Conservation (phyloP, 2,888 invertebrate genomes). For the Rhingia campestris region DNA sequence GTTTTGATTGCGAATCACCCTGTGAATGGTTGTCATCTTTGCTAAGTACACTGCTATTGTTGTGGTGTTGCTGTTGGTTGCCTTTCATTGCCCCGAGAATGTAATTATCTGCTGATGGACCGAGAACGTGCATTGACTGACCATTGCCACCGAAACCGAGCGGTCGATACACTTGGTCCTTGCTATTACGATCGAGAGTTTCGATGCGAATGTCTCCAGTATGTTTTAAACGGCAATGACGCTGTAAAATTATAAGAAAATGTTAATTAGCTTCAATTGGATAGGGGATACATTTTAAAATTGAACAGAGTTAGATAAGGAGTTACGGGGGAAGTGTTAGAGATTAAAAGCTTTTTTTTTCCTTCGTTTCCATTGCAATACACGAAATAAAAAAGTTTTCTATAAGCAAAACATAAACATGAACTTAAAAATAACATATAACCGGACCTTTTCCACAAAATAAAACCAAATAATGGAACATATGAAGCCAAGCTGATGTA, state of each 20-base stretch:
- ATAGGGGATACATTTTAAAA: neutral
- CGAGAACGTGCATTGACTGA: slow-evolving; percentile 44
- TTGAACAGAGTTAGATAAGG: slow-evolving; percentile 31
- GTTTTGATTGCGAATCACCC: slow-evolving; percentile 23
- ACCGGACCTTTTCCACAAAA: neutral
- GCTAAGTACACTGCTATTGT: slow-evolving; percentile 75
- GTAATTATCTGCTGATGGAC: slow-evolving; percentile 69
- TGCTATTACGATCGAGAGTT: slow-evolving; percentile 81
- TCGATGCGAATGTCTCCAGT: slow-evolving; percentile 89
- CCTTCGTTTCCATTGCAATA: too few relatives aligned
- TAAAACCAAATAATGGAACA: too few relatives aligned
- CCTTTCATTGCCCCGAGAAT: slow-evolving; percentile 71
- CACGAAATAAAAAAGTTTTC: slow-evolving; percentile 9
- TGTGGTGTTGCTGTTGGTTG: slow-evolving; percentile 65
- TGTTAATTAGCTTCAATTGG: slow-evolving; percentile 43
- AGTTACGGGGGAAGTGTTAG: slow-evolving; percentile 33
- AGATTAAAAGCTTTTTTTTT: neutral
- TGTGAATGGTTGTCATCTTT: slow-evolving; percentile 73
- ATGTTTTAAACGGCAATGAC: slow-evolving; percentile 91
- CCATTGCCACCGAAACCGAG: slow-evolving; percentile 77
- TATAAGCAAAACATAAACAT: slow-evolving; percentile 8
- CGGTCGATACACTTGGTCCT: slow-evolving; percentile 80
- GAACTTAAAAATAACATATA: slow-evolving; percentile 7
- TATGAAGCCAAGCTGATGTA: too few relatives aligned
- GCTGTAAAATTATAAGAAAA: slow-evolving; percentile 82